Conservation (phyloP, 2,888 invertebrate species). For the Rosalia funebris region DNA sequence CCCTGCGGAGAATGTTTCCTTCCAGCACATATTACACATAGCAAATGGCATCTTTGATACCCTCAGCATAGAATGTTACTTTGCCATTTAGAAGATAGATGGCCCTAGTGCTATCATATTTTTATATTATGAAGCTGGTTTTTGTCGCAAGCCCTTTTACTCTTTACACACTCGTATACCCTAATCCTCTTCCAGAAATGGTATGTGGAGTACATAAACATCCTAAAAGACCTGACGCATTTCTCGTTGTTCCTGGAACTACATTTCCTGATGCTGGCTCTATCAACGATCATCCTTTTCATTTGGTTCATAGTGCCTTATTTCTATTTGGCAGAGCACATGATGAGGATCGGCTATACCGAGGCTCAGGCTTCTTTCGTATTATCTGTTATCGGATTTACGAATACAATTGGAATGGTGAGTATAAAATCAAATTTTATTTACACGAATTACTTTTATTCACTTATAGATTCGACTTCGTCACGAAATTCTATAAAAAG, state of each 20-base stretch:
- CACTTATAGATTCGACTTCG: conserved; percentile 2
- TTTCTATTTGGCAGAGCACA: conserved; percentile 90
- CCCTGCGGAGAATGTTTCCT: too few species aligned
- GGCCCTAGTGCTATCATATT: too few species aligned
- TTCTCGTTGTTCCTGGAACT: conserved; percentile 80
- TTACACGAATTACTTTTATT: too few species aligned
- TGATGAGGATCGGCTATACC: conserved; percentile 73
- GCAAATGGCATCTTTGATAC: too few species aligned
- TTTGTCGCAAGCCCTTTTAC: too few species aligned
- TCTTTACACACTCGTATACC: too few species aligned
- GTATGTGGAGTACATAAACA: conserved; percentile 74
- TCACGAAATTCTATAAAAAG: too few species aligned
- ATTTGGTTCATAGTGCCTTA: conserved; percentile 96
- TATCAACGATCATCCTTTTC: conserved; percentile 89
- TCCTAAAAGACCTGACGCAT: conserved; percentile 79
- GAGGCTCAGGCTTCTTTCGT: conserved; percentile 81
- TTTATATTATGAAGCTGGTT: too few species aligned
- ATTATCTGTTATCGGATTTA: conserved; percentile 86
- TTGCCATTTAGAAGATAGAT: too few species aligned
- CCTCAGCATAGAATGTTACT: too few species aligned
- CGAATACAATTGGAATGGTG: conserved; percentile 91
- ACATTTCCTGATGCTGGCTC: conserved; percentile 82
- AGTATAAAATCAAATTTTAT: too few species aligned
- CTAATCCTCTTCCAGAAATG: conserved; percentile 82
- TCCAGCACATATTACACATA: too few species aligned